Base-by-base conservation (phyloP, 2,888 invertebrate species). In the Orthosia incerta region DNA sequence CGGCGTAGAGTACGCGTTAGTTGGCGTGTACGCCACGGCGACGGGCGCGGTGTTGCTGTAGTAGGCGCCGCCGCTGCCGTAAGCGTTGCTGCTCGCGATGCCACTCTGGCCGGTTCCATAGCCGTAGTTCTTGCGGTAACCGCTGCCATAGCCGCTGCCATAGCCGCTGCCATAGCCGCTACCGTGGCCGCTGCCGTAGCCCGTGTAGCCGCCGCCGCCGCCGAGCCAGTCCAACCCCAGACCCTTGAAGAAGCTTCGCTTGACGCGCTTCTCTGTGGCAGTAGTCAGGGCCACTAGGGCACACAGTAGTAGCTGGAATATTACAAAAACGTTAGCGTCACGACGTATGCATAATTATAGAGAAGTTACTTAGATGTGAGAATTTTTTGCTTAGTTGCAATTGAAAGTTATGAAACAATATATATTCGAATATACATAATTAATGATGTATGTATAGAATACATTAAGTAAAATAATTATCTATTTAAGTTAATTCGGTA, bases 261-360 rank as follows among this genome's bases (percentile, higher is more conserved):
- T 93, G 51, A 85, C 86, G 5, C 92, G 92, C 5, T 78, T 78
- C 20, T 89, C 83, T 68, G 88, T 84, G 53, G 89, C 90, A 9
- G 84, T 71, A 11, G 82, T 88, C 18, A 87, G 45, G 13, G 88
- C 91, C 80, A 82, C 84, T n/a, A 90, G 67, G 68, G 87, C 88
- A 73, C 88, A 87, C 62, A 89, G 60, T 31, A 86, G 62, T 11
- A 87, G 71, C 91, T 91, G 79, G 1, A 53, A 83, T 68, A 16
- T 50, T 1, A 56, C 4, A 20, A 23, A 31, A 23, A 39, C 4
- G 16, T 57, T 51, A 77, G 15, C 26, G 20, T n/a, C 16, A 18
- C 15, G n/a, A 48, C 46, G 0, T 3, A n/a, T 16, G 3, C n/a
- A 9, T 51, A 12, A 48, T 46, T 16, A 39, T n/a, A 46, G 11